Evolutionary conservation across 2,797 vertebrate genomes (phyloP).

Genomic region (Fistularia tabacaria): DNA sequence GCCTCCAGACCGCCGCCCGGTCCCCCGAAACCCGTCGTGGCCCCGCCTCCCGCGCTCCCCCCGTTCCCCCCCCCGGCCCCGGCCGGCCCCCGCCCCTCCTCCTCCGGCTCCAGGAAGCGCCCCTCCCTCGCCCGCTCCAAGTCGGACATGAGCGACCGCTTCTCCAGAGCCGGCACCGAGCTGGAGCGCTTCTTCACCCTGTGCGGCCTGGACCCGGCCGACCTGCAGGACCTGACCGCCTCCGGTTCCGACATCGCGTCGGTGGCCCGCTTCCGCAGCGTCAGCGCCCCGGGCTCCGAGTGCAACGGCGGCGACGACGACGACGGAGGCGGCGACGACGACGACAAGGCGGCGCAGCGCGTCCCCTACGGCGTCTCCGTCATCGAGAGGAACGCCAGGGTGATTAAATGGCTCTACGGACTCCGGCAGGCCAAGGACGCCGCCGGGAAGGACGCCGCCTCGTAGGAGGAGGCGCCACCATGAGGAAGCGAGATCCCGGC

Average conservation of each 20-base stretch:
- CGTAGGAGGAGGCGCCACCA: conserved; percentile 27
- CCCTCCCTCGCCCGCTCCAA: conserved; percentile 87
- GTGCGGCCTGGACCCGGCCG: conserved; percentile 87
- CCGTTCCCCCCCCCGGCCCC: conserved; percentile 62
- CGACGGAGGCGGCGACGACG: conserved; percentile 58
- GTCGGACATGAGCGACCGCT: conserved; percentile 91
- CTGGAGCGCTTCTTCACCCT: conserved; percentile 96
- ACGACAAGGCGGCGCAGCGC: conserved; percentile 63
- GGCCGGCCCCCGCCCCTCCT: conserved; percentile 62
- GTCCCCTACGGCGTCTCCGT: conserved; percentile 86
- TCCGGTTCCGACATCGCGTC: conserved; percentile 91
- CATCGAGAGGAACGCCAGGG: conserved; percentile 90
- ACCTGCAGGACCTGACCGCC: conserved; percentile 76
- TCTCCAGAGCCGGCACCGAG: conserved; percentile 85
- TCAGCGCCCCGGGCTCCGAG: conserved; percentile 87
- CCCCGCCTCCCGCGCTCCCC: conserved; percentile 1
- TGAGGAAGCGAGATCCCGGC: too few species aligned
- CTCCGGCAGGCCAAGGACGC: conserved; percentile 79
- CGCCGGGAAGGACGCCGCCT: conserved; percentile 62
- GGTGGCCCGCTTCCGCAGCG: conserved; percentile 83
- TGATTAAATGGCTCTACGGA: conserved; percentile 96
- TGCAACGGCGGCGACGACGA: conserved; percentile 61
- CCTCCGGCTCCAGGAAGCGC: conserved; percentile 68
- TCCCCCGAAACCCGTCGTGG: conserved; percentile 48
- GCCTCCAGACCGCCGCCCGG: conserved; percentile 26